A percentile compares a stretch with the other conserved stretches of the same genome.
phyloP scores from a whole-genome alignment of 1,140 invertebrate genomes.

The Mercenaria mercenaria region DNA sequence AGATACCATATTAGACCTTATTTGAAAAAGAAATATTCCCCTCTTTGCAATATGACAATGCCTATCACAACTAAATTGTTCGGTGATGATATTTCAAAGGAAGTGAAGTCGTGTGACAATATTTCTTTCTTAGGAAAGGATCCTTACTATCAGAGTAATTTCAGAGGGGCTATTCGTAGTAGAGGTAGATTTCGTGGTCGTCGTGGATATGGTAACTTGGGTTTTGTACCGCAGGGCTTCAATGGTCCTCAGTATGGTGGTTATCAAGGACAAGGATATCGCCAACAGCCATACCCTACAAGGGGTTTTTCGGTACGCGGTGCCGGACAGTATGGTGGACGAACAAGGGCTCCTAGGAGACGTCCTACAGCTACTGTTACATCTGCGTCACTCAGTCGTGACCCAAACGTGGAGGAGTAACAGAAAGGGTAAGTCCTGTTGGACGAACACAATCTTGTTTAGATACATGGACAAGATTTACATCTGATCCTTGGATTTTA shows the following conservation, averaged over 20 bases:
- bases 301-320: neutral
- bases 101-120: neutral
- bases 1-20: neutral
- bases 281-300: neutral
- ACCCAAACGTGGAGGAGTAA: neutral
- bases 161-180: neutral
- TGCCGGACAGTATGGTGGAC: neutral
- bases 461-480: constrained; percentile 16
- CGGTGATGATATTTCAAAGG: constrained; percentile 7
- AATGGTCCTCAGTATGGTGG: neutral
- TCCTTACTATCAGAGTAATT: neutral
- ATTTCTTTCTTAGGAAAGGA: neutral
- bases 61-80: neutral
- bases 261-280: neutral
- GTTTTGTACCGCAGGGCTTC: too few species aligned
- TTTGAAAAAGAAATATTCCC: constrained; percentile 11
- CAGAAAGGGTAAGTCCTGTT: neutral
- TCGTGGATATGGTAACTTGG: neutral
- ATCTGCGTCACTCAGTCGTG: neutral
- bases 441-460: neutral
- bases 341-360: neutral
- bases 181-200: neutral
- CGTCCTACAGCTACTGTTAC: neutral
- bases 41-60: neutral
- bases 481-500: constrained; percentile 47